Base-by-base conservation (phyloP, 2,888 invertebrate genomes). In the Tridacna gigas region DNA sequence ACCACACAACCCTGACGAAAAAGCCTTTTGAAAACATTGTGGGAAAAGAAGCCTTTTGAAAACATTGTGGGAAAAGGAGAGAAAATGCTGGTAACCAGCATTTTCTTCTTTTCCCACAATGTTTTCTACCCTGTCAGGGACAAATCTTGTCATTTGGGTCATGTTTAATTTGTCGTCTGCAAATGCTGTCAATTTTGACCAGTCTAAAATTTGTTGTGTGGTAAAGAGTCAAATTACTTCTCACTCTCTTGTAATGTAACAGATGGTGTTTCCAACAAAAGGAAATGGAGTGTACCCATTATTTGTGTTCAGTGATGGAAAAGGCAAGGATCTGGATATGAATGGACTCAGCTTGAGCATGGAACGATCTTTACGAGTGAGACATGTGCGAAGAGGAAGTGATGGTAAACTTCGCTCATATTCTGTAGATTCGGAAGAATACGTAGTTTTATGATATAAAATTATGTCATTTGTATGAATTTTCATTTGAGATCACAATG, bases 281-380 rank as follows among this genome's bases (percentile, higher is more conserved):
- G 93, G 94, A 80, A 92, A 91, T 65, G 96, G 95, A 86, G 97
- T 97, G 92, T 98, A 98, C 95, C 98, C 98, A 48, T 96, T 98
- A 96, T 98, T 98, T 95, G 96, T 97, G 84, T 96, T 98, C 93
- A 96, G 97, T 87, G 96, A 97, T 91, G 97, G 97, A 81, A 90
- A 91, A 60, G 90, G 92, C 60, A 76, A 69, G n/a, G 92, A 93
- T 47, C 45, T 91, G 15, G 79, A 87, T 20, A 74, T 86, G 22
- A 82, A 89, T 13, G 83, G 83, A 60, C 61, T 84, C 15, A 86
- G 84, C 18, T 67, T 86, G 47, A 88, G 89, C 69, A 88, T 90
- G 67, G 90, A 92, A 67, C 87, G 86, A n/a, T 88, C 89, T 13
- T 79, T 93, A 13, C 77, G 90, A 47, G 82, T 93, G 11, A 80